Evolutionary conservation across 1,140 invertebrate species (phyloP).

Genomic region (Parapsyche elsis): DNA sequence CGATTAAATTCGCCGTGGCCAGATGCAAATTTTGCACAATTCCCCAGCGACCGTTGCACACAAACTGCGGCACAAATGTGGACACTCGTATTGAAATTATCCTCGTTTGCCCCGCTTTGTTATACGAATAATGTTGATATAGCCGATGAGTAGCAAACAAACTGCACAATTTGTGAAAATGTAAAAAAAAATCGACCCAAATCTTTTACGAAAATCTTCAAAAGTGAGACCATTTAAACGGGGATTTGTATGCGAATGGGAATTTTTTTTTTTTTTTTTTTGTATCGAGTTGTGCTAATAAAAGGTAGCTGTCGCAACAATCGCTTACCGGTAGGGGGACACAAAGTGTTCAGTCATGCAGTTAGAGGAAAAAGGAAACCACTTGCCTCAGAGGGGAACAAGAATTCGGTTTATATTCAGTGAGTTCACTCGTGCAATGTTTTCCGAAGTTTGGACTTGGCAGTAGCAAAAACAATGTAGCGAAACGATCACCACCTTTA

Average conservation of each 20-base stretch:
- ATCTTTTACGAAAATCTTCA: no score
- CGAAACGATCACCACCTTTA: not conserved
- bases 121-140: no score
- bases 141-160: no score
- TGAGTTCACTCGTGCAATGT: slow-evolving; percentile 20
- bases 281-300: slow-evolving; percentile 14
- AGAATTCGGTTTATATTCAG: slow-evolving; percentile 25
- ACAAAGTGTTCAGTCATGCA: slow-evolving; percentile 44
- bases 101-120: no score
- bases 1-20: not conserved
- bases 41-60: not conserved
- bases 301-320: slow-evolving; percentile 29
- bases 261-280: not conserved
- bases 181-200: no score
- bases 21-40: slow-evolving; percentile 10
- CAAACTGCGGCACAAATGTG: not conserved
- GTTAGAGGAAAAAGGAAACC: slow-evolving; percentile 19
- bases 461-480: not conserved
- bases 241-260: not conserved
- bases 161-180: no score
- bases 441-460: slow-evolving; percentile 16
- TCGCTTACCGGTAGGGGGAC: not conserved
- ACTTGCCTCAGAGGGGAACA: slow-evolving; percentile 22
- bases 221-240: not conserved
- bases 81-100: no score